Conservation (phyloP, 2,797 vertebrate species). For the Melanogrammus aeglefinus region DNA sequence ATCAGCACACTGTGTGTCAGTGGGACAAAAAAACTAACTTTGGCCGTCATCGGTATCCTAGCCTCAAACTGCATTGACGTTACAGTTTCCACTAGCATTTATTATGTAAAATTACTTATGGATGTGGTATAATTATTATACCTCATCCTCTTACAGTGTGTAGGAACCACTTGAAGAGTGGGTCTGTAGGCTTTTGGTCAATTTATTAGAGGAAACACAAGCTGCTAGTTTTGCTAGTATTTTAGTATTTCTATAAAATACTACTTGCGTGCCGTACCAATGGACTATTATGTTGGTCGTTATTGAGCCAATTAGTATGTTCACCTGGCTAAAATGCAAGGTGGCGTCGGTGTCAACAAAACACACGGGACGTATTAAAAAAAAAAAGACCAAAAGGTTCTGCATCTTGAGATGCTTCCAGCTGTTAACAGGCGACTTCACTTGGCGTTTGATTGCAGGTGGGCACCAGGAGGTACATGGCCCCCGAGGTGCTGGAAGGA, state of each 20-base stretch:
- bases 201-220: neutral
- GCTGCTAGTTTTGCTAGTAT: neutral
- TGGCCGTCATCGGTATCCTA: neutral
- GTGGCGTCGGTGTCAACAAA: too few species aligned
- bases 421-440: too few species aligned
- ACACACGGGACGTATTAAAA: too few species aligned
- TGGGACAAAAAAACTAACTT: neutral
- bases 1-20: neutral
- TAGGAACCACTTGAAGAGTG: too few species aligned
- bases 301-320: too few species aligned
- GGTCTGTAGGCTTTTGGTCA: neutral
- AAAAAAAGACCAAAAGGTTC: too few species aligned
- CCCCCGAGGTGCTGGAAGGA: constrained; percentile 91
- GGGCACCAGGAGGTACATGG: constrained; percentile 92
- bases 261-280: too few species aligned
- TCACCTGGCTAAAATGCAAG: too few species aligned
- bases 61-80: neutral
- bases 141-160: too few species aligned
- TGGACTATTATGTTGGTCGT: too few species aligned
- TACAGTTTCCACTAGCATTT: neutral
- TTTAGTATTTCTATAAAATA: neutral
- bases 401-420: too few species aligned
- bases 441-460: constrained; percentile 68
- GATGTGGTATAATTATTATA: neutral
- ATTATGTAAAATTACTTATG: neutral